Evolutionary conservation across 2,113 vertebrate species (phyloP), one percentile per base, ranked within the genome.

Genomic region (Alligator mississippiensis): DNA sequence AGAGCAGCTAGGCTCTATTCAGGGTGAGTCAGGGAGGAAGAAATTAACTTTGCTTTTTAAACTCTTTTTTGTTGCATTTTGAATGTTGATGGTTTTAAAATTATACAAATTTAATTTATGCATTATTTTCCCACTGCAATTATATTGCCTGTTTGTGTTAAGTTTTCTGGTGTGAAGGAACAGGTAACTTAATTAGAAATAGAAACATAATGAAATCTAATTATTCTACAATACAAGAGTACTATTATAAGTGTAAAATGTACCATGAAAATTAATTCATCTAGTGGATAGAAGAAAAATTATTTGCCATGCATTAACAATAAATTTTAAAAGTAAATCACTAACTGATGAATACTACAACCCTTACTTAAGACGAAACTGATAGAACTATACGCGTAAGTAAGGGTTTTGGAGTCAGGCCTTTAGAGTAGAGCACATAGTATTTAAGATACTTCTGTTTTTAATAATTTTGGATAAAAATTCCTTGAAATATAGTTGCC

Each of bases 241-340:
- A 81, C 79, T 94, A 77, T 88, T n/a, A 62, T 7, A 9, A 80
- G 1, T n/a, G 3, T 74, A 38, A 11, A 84, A 90, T 72, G 13
- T 47, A 47, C 47, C 47, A 47, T 47, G 47, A 47, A 47, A 47
- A 47, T 47, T 47, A 87, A 81, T 92, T 86, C 93, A 90, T 58
- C 34, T 76, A 38, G n/a, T 66, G 57, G 72, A 8, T 76, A 11
- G 84, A 28, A 85, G 93, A 80, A 72, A 78, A 25, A 68, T 5
- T 87, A 81, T 76, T 62, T 77, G 25, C 57, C 87, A 91, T 92
- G 91, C 9, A 2, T 90, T 95, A 88, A 84, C 82, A 84, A 95
- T 92, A 89, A 89, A 89, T 19, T 19, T 59, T 62, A 57, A 88
- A 30, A 89, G 38, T 84, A 80, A 96, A 77, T 90, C 79, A 77